Conservation (phyloP, 2,888 invertebrate genomes). For the Pollenia amentaria region DNA sequence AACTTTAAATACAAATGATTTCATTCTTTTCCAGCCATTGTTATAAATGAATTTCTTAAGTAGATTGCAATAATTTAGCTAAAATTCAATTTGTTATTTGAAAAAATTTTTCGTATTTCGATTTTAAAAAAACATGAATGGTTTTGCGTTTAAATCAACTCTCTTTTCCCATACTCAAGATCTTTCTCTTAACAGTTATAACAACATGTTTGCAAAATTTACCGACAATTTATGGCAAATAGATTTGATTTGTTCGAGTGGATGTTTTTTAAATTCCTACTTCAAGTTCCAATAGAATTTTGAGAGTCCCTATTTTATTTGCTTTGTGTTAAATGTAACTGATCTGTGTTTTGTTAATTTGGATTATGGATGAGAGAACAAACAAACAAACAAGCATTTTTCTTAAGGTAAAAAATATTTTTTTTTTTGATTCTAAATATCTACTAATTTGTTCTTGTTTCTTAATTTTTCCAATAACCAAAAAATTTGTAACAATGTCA, state of each 20-base stretch:
- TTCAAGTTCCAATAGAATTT: conserved; percentile 8
- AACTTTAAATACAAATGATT: conserved; percentile 16
- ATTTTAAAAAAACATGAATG: neutral
- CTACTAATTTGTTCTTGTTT: conserved; percentile 56
- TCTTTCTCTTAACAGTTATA: neutral
- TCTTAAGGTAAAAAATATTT: conserved; percentile 47
- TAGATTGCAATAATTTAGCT: conserved; percentile 35
- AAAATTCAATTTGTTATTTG: conserved; percentile 36
- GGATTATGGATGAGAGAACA: conserved; percentile 33
- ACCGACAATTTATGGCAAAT: neutral
- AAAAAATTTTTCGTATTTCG: conserved; percentile 2
- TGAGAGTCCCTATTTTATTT: neutral
- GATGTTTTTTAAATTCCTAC: conserved; percentile 17
- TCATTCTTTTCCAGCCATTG: neutral
- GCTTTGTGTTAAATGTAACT: conserved; percentile 56
- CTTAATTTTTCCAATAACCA: conserved; percentile 8
- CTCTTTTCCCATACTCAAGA: conserved; percentile 36
- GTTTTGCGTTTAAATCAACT: conserved; percentile 13
- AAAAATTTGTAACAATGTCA: conserved; percentile 53
- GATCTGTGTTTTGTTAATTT: conserved; percentile 58
- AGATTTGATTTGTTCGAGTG: conserved; percentile 38
- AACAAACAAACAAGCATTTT: conserved; percentile 25
- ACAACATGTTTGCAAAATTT: neutral
- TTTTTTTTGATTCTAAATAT: conserved; percentile 39
- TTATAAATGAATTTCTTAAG: neutral